These are phyloP conservation scores for Plecotus auritus DNA, from an alignment of 2,113 vertebrate genomes.

Conservation along the genomic window DNA sequence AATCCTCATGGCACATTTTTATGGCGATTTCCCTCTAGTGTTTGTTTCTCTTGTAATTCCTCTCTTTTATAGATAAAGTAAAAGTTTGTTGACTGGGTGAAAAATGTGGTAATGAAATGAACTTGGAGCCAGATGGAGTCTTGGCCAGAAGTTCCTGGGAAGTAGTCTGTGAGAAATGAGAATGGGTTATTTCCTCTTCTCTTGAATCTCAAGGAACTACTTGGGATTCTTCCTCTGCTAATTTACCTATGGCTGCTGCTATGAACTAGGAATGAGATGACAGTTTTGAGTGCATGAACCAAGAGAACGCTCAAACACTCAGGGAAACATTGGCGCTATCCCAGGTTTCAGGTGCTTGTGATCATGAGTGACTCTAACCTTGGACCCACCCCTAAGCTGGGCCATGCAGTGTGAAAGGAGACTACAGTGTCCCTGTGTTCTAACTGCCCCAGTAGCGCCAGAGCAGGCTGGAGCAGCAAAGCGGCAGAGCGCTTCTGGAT, in stretches of 20 bases:
- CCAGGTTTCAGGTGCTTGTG: background rate
- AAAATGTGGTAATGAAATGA: background rate
- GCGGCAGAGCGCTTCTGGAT: background rate
- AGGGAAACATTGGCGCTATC: background rate
- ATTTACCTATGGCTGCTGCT: background rate
- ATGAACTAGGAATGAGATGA: background rate
- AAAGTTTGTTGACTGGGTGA: background rate
- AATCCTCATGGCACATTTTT: background rate
- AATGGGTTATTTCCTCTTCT: background rate
- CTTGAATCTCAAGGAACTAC: background rate
- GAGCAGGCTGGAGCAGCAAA: background rate
- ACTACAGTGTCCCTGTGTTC: background rate
- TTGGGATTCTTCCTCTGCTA: background rate
- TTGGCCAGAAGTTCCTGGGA: background rate
- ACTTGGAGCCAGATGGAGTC: background rate
- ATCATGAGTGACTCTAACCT: background rate
- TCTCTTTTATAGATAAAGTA: background rate
- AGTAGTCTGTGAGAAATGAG: background rate
- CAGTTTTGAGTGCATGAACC: background rate
- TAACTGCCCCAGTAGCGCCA: background rate
- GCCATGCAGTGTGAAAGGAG: background rate
- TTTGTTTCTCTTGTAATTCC: background rate
- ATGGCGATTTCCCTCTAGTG: background rate
- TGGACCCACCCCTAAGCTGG: background rate
- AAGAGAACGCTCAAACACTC: background rate